Base-by-base conservation (phyloP, 2,888 invertebrate species). In the Nomada fabriciana region DNA sequence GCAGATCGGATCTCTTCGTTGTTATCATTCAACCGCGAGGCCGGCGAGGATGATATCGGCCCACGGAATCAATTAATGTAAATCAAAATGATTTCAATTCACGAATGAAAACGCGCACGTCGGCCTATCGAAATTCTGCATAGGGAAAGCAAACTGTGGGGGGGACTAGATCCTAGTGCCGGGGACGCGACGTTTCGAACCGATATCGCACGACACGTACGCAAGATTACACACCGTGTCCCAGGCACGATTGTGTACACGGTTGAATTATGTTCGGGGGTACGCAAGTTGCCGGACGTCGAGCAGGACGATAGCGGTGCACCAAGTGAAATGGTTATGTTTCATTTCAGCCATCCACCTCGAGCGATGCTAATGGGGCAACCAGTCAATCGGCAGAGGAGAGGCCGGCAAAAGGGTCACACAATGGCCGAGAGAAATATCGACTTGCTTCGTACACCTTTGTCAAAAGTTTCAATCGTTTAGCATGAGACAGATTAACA, bases 11-110 rank as follows among this genome's bases (percentile, higher is more conserved):
- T 83, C 83, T 82, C 79, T 71, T 59, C 67, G 68, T 53, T 68
- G 82, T 76, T 83, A 83, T 83, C 83, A 69, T 79, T 69, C 83
- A 76, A 65, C 64, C 79, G 11, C 70, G 60, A 57, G 47, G 61
- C 71, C 61, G 43, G 59, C 25, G 71, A 36, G 36, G 36, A 9
- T 36, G 36, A 36, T 82, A 83, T 83, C 83, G 82, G 65, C 15
- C n/a, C 7, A 1, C 57, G 79, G 71, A 82, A 83, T 83, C 83
- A 83, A 83, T 83, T 83, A 83, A 83, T 83, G 82, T 82, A 83
- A 83, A 83, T 82, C 82, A 82, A 83, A 83, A 79, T 36, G 36
- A 36, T 36, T 36, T 36, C 36, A 36, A 36, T 78, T 82, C 55
- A 36, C 82, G 73, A 83, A 83, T 78, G 82, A 82, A 83, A 67